Conservation (phyloP, 2,113 vertebrate genomes). For the Cathartes aura region DNA sequence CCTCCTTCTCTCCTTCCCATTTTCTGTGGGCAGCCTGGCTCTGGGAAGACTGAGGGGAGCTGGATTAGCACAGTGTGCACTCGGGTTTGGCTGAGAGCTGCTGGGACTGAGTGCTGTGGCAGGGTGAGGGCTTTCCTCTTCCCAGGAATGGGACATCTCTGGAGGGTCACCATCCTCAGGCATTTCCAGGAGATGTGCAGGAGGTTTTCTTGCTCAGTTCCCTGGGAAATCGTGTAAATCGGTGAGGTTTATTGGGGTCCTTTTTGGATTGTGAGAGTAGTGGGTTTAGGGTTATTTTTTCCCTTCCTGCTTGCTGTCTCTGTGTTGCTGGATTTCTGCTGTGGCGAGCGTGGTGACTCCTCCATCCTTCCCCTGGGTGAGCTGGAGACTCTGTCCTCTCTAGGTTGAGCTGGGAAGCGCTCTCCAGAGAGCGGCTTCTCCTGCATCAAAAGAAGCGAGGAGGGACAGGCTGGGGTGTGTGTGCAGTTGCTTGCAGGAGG, state of each 20-base stretch:
- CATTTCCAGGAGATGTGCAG: neutral
- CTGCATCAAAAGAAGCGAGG: rapidly evolving
- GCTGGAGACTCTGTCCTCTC: rapidly evolving
- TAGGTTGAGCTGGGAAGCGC: neutral
- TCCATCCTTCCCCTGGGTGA: neutral
- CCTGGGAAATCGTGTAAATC: neutral
- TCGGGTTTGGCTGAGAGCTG: neutral
- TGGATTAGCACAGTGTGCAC: rapidly evolving
- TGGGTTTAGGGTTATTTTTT: neutral
- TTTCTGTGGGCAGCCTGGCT: neutral
- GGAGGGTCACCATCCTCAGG: neutral
- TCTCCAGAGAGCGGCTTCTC: neutral
- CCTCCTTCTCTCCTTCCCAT: neutral
- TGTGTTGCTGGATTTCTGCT: neutral
- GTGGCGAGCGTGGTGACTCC: neutral
- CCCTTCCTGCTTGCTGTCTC: neutral
- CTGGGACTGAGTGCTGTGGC: neutral
- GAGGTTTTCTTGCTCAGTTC: neutral
- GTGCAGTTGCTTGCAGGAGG: neutral
- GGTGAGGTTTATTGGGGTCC: neutral
- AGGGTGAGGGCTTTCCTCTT: neutral
- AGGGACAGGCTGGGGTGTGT: neutral
- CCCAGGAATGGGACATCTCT: neutral
- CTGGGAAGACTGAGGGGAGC: neutral
- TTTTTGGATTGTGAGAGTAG: neutral